Evolutionary conservation across 2,888 invertebrate genomes (phyloP).

Genomic region (Notodonta dromedarius): DNA sequence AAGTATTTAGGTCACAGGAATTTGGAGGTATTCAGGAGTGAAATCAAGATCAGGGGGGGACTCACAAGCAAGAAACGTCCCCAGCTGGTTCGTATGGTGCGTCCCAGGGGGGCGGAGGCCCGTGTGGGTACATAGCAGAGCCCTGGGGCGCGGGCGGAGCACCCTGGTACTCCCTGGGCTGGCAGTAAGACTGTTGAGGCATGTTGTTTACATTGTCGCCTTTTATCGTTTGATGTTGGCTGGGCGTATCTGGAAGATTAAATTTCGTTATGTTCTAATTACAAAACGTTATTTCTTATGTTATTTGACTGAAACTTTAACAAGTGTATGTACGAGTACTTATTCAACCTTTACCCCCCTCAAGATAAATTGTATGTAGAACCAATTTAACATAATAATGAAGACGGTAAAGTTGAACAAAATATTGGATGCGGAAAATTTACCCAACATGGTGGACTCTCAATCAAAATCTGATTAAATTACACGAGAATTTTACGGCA

Average conservation of each 20-base stretch:
- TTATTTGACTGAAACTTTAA: not conserved
- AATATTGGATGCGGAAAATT: not conserved
- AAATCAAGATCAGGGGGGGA: slow-evolving; percentile 71
- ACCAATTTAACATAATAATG: no score
- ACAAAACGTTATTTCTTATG: not conserved
- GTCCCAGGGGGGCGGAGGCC: slow-evolving; percentile 71
- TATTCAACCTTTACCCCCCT: not conserved
- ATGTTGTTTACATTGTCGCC: slow-evolving; percentile 84
- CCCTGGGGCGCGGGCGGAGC: slow-evolving; percentile 60
- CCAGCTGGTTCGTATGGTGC: slow-evolving; percentile 79
- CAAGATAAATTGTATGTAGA: not conserved
- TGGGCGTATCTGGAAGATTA: slow-evolving; percentile 77
- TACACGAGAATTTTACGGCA: slow-evolving; percentile 5
- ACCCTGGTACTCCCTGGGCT: slow-evolving; percentile 70
- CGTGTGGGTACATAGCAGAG: slow-evolving; percentile 62
- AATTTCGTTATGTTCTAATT: slow-evolving; percentile 38
- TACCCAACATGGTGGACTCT: not conserved
- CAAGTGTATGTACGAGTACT: no score
- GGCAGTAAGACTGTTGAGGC: slow-evolving; percentile 72
- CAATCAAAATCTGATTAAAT: not conserved
- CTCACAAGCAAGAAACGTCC: slow-evolving; percentile 82
- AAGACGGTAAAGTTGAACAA: not conserved
- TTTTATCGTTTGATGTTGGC: slow-evolving; percentile 70
- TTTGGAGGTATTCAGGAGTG: slow-evolving; percentile 51
- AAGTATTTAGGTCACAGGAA: slow-evolving; percentile 34